These are phyloP conservation scores for Hyalella azteca DNA, from an alignment of 2,888 invertebrate species.

Conservation along the genomic window DNA sequence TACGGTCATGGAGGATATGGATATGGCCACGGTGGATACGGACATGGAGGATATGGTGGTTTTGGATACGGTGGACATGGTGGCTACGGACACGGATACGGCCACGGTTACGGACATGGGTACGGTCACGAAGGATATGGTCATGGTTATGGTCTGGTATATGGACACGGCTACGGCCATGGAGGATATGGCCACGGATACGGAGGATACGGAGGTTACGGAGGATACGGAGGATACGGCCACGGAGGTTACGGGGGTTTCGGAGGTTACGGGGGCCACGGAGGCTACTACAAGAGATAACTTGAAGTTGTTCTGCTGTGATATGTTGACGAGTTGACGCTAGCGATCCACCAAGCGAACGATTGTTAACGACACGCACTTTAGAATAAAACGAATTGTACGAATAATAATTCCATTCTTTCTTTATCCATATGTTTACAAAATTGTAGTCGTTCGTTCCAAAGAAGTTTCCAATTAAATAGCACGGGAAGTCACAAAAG, in stretches of 20 bases:
- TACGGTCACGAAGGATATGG: constrained; percentile 1
- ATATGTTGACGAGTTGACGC: background rate
- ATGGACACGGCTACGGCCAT: constrained; percentile 7
- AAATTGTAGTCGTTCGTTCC: too few relatives aligned
- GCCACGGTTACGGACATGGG: background rate
- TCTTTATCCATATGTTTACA: too few relatives aligned
- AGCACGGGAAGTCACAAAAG: too few relatives aligned
- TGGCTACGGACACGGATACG: constrained; percentile 8
- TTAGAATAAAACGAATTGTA: too few relatives aligned
- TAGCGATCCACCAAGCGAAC: background rate
- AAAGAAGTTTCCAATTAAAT: too few relatives aligned
- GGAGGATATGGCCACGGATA: constrained; percentile 3
- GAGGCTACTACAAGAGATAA: constrained; percentile 7
- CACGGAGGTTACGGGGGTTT: background rate
- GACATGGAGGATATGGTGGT: background rate
- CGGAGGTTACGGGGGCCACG: background rate
- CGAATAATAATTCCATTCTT: too few relatives aligned
- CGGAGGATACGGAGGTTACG: background rate
- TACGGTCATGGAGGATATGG: background rate
- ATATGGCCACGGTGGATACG: background rate
- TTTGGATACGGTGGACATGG: background rate
- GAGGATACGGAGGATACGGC: background rate
- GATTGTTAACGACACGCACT: background rate
- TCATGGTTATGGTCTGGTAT: background rate
- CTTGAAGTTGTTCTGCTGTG: background rate